Percentiles rank a stretch among this genome's conserved stretches.
phyloP scores from a whole-genome alignment of 2,888 invertebrate species.

The Andrena hattorfiana region DNA sequence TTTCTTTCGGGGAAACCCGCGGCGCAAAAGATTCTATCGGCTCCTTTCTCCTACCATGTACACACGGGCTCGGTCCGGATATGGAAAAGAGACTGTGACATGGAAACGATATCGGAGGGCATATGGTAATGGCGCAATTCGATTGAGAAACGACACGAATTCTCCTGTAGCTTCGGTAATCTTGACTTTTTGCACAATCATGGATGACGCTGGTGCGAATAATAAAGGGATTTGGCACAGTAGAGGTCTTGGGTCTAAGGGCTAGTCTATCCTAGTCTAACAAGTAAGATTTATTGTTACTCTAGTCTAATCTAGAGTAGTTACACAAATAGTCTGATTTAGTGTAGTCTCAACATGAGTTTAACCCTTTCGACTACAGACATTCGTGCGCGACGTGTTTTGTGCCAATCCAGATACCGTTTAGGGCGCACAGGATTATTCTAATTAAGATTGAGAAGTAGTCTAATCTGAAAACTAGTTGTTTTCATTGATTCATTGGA shows the following conservation, averaged over 20 bases:
- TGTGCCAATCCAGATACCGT: too few species aligned
- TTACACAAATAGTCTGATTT: too few species aligned
- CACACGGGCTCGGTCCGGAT: slow-evolving; percentile 35
- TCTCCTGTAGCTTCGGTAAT: slow-evolving; percentile 39
- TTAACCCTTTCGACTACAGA: too few species aligned
- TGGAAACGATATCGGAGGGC: slow-evolving; percentile 46
- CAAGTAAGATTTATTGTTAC: background rate
- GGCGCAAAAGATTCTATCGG: slow-evolving; percentile 53
- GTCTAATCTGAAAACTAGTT: background rate
- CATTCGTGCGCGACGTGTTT: too few species aligned
- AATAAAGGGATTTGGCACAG: background rate
- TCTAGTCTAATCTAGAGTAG: background rate
- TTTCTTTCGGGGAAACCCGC: slow-evolving; percentile 57
- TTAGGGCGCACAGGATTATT: too few species aligned
- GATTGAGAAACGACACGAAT: slow-evolving; percentile 59
- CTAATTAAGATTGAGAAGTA: background rate
- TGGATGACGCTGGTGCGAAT: slow-evolving; percentile 29
- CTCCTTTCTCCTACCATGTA: slow-evolving; percentile 20
- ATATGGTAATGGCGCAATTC: slow-evolving; percentile 53
- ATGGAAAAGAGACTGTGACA: slow-evolving; percentile 35
- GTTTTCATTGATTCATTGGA: background rate
- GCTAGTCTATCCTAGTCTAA: too few species aligned
- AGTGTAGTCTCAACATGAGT: too few species aligned
- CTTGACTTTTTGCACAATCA: slow-evolving; percentile 43
- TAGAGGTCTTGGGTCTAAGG: background rate